These are phyloP conservation scores for Falco rusticolus DNA, from an alignment of 2,797 vertebrate genomes.

Conservation along the genomic window DNA sequence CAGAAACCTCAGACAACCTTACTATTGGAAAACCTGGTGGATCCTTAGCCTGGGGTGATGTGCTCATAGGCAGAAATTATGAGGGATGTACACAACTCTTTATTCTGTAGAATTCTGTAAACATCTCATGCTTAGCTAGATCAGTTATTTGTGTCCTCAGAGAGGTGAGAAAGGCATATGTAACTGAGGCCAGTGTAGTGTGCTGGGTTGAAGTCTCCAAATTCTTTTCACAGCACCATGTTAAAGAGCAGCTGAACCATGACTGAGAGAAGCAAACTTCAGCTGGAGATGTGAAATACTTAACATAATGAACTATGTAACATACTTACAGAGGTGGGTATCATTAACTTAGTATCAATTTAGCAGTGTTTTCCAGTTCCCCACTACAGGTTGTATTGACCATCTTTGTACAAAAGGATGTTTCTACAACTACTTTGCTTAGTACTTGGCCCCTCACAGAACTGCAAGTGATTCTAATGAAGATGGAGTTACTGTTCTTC, in stretches of 20 bases:
- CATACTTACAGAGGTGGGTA: neutral
- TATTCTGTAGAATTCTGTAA: neutral
- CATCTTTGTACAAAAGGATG: neutral
- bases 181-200: neutral
- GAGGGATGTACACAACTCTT: neutral
- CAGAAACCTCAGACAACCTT: neutral
- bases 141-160: neutral
- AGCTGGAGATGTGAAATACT: neutral
- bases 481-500: constrained; percentile 1
- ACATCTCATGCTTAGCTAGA: neutral
- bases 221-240: neutral
- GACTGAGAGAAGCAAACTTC: neutral
- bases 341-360: neutral
- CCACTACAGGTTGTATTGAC: neutral
- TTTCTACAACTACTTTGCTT: neutral
- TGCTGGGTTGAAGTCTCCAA: neutral
- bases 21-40: neutral
- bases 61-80: neutral
- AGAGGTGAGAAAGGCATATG: neutral
- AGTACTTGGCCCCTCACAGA: neutral
- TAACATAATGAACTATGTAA: neutral
- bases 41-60: neutral
- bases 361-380: neutral
- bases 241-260: neutral
- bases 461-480: neutral